Conservation (phyloP, 2,113 vertebrate genomes). For the Amphiprion percula region DNA sequence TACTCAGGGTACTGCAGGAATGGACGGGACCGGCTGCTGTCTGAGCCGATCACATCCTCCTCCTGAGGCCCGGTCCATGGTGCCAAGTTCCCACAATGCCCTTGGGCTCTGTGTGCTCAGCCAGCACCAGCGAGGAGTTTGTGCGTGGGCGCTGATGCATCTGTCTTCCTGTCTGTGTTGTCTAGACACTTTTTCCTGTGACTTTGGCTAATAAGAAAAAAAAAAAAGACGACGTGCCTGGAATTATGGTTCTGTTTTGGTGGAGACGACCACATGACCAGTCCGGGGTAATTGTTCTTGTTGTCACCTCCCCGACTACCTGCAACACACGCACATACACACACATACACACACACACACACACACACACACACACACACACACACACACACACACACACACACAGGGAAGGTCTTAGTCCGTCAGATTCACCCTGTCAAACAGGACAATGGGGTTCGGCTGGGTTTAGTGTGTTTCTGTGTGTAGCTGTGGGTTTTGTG, state of each 20-base stretch:
- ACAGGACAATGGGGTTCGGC: constrained; percentile 2
- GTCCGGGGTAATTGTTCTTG: constrained; percentile 22
- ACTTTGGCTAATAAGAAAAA: background rate
- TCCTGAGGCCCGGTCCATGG: background rate
- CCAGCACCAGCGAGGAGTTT: constrained; percentile 1
- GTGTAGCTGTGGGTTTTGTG: background rate
- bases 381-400: no score
- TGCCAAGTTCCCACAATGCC: constrained; percentile 43
- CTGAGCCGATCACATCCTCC: constrained; percentile 9
- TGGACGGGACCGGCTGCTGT: background rate
- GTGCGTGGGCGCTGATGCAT: constrained; percentile 23
- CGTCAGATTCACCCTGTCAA: constrained; percentile 47
- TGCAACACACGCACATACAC: no score
- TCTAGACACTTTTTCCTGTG: constrained; percentile 8
- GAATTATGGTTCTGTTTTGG: no score
- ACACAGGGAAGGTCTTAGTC: background rate
- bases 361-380: no score
- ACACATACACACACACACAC: no score
- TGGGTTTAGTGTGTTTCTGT: background rate
- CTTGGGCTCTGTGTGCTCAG: constrained; percentile 1
- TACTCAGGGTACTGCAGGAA: background rate
- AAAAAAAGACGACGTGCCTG: no score
- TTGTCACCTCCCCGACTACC: background rate
- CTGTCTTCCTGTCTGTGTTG: constrained; percentile 35
- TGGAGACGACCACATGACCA: constrained; percentile 11